A percentile compares a stretch with the other conserved stretches of the same genome.
Conservation (phyloP, 2,797 vertebrate genomes). For the Alosa sapidissima region DNA sequence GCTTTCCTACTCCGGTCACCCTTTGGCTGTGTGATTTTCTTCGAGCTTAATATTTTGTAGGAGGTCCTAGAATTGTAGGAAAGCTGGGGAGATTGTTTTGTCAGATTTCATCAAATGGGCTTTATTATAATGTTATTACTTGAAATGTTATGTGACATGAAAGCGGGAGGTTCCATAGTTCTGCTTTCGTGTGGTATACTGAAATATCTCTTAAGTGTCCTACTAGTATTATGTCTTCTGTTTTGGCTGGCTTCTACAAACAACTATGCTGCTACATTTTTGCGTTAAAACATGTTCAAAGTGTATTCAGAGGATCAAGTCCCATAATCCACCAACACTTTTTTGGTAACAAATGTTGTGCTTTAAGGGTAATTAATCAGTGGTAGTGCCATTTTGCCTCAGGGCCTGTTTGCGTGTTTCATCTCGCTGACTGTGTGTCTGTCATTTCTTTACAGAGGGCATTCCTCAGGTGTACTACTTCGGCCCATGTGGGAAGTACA, state of each 20-base stretch:
- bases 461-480: constrained; percentile 99
- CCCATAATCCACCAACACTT: background rate
- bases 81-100: background rate
- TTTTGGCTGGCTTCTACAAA: background rate
- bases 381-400: constrained; percentile 40
- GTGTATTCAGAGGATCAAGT: background rate
- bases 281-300: background rate
- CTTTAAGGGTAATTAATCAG: background rate
- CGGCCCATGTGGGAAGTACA: constrained; percentile 97
- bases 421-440: background rate
- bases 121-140: background rate
- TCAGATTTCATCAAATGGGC: background rate
- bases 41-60: background rate
- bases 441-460: constrained; percentile 79
- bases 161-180: background rate
- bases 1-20: too few species aligned
- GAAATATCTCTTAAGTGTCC: background rate
- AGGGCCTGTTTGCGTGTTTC: background rate
- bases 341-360: background rate
- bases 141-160: background rate
- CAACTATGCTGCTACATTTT: background rate
- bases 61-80: background rate
- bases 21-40: background rate
- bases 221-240: background rate
- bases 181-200: background rate